These are phyloP conservation scores for Tretioscincus oriximinensis DNA, from an alignment of 2,113 vertebrate genomes.

Conservation along the genomic window DNA sequence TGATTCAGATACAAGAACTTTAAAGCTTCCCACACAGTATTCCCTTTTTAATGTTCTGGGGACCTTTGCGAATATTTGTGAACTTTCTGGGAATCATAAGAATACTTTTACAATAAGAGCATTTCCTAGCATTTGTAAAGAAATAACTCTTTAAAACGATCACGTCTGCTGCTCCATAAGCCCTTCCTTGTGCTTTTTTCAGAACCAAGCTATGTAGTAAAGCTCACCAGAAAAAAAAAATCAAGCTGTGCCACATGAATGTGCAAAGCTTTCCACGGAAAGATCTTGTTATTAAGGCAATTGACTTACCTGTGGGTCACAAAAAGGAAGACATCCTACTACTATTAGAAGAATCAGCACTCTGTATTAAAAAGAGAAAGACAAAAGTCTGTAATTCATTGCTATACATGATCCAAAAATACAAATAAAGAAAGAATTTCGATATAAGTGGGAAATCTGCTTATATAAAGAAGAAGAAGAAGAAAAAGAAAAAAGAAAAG, in stretches of 20 bases:
- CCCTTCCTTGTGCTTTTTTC: too few species aligned
- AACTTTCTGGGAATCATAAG: not conserved
- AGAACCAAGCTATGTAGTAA: not conserved
- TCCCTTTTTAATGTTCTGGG: not conserved
- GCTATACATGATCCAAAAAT: not conserved
- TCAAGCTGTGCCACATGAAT: not conserved
- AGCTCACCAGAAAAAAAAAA: not conserved
- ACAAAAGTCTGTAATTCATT: not conserved
- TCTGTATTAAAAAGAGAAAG: slow-evolving; percentile 64
- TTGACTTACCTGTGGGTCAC: slow-evolving; percentile 82
- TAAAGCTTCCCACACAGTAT: not conserved
- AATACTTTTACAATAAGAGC: too few species aligned
- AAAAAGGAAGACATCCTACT: slow-evolving; percentile 78
- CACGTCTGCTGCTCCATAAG: not conserved
- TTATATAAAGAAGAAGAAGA: too few species aligned
- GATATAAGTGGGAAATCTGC: too few species aligned
- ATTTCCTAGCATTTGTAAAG: not conserved
- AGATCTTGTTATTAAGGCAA: slow-evolving; percentile 2
- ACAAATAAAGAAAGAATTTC: not conserved
- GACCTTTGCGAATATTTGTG: not conserved
- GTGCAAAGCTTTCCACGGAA: not conserved
- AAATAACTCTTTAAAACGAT: not conserved
- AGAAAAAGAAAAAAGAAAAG: too few species aligned
- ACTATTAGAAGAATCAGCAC: slow-evolving; percentile 79
- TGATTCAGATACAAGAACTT: not conserved